Percentiles rank a stretch among this genome's conserved stretches.
Conservation (phyloP, 2,888 invertebrate species). For the Kryphioiulus occultus region DNA sequence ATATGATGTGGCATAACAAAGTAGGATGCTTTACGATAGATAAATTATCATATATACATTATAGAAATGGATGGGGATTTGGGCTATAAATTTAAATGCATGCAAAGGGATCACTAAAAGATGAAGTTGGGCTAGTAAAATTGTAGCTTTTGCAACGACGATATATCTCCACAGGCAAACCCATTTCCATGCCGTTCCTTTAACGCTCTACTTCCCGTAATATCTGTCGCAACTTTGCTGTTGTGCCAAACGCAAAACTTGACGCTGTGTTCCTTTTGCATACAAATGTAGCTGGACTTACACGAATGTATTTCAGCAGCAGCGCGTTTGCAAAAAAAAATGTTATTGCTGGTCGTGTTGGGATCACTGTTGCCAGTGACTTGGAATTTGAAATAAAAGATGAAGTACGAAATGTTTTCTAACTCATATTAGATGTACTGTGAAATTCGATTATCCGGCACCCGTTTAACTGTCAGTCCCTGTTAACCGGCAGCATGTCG, state of each 20-base stretch:
- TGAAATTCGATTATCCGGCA: too few species aligned
- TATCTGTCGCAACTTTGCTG: neutral
- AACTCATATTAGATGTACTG: too few species aligned
- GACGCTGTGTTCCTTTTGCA: neutral
- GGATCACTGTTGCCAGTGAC: neutral
- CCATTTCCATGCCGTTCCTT: neutral
- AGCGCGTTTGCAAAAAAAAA: neutral
- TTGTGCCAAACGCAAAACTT: neutral
- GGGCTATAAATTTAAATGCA: conserved; percentile 12
- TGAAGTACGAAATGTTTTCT: too few species aligned
- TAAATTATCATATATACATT: neutral
- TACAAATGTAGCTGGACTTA: neutral
- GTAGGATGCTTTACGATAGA: neutral
- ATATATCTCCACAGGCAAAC: neutral
- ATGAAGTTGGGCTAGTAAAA: neutral
- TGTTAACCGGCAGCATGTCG: too few species aligned
- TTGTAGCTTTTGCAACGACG: neutral
- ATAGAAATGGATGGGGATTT: neutral
- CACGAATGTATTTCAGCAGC: neutral
- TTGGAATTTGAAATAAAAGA: neutral
- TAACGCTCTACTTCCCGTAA: neutral
- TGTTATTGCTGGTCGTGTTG: neutral
- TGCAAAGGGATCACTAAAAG: neutral
- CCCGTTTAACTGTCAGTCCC: too few species aligned
- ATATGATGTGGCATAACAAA: neutral